These are phyloP conservation scores for Siniperca obscura DNA, from an alignment of 2,797 vertebrate genomes.

Conservation along the genomic window DNA sequence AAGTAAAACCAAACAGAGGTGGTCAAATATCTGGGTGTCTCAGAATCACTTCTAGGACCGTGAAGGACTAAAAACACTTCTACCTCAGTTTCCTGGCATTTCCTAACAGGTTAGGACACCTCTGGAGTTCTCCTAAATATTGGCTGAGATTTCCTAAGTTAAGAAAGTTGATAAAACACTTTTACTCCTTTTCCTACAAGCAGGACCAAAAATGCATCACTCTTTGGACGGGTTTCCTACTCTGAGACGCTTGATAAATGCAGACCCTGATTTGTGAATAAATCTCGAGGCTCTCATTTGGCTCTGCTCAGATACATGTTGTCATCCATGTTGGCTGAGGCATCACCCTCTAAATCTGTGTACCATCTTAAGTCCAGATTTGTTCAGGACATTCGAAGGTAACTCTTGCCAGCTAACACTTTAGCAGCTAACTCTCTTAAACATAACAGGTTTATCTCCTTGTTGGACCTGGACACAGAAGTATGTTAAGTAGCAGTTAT, in stretches of 20 bases:
- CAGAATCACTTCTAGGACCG: too few relatives aligned
- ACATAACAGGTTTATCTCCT: not conserved
- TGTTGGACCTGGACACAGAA: not conserved
- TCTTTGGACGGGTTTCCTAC: not conserved
- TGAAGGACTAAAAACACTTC: too few relatives aligned
- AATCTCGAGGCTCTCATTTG: not conserved
- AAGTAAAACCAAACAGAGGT: not conserved
- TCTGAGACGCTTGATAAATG: not conserved
- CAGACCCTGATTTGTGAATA: not conserved
- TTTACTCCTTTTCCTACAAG: not conserved
- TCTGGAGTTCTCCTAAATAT: not conserved
- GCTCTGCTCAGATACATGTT: not conserved
- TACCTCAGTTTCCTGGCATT: too few relatives aligned
- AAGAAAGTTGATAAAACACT: not conserved
- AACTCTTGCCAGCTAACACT: not conserved
- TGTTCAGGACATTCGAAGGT: not conserved
- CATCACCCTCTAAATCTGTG: slow-evolving; percentile 1
- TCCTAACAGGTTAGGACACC: not conserved
- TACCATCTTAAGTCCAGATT: slow-evolving; percentile 5
- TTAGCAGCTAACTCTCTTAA: not conserved
- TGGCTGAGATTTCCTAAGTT: not conserved
- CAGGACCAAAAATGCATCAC: not conserved
- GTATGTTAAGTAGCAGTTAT: not conserved
- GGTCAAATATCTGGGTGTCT: not conserved
- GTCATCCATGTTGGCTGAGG: not conserved